A percentile compares a stretch with the other conserved stretches of the same genome.
These are phyloP conservation scores for Cephus runcator DNA, from an alignment of 2,888 invertebrate genomes.

Conservation along the genomic window DNA sequence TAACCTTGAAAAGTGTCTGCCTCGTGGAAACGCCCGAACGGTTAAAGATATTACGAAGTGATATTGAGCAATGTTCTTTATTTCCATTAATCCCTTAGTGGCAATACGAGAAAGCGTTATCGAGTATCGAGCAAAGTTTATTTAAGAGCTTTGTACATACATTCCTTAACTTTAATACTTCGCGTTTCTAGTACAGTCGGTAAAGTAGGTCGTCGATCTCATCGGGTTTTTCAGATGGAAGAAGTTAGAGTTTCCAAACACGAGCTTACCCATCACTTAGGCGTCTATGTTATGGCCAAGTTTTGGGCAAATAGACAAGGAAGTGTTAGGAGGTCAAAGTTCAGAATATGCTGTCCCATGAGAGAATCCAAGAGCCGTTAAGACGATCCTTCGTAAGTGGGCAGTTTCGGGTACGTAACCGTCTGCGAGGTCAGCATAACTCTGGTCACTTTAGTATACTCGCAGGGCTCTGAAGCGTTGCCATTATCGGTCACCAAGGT, in stretches of 20 bases:
- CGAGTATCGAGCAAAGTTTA: neutral
- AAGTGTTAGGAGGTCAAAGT: neutral
- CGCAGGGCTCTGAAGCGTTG: conserved; percentile 5
- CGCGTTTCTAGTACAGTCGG: neutral
- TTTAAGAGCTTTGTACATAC: neutral
- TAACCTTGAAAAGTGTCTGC: neutral
- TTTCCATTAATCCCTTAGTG: conserved; percentile 14
- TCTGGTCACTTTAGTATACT: conserved; percentile 40
- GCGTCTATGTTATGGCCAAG: neutral
- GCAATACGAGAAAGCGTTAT: neutral
- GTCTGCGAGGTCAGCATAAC: conserved; percentile 36
- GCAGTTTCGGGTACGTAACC: neutral
- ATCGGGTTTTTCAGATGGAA: neutral
- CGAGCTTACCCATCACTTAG: neutral
- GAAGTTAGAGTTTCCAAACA: neutral
- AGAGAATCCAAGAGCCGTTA: neutral
- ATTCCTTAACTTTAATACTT: neutral
- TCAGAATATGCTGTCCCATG: neutral
- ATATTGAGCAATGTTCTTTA: conserved; percentile 5
- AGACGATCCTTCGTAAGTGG: conserved; percentile 3
- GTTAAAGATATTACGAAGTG: conserved; percentile 11
- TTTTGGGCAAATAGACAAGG: neutral
- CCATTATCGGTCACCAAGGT: conserved; percentile 23
- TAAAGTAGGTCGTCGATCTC: neutral
- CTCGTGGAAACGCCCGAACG: conserved; percentile 6